These are phyloP conservation scores for Caranx ignobilis DNA, from an alignment of 2,113 vertebrate species.

Conservation along the genomic window DNA sequence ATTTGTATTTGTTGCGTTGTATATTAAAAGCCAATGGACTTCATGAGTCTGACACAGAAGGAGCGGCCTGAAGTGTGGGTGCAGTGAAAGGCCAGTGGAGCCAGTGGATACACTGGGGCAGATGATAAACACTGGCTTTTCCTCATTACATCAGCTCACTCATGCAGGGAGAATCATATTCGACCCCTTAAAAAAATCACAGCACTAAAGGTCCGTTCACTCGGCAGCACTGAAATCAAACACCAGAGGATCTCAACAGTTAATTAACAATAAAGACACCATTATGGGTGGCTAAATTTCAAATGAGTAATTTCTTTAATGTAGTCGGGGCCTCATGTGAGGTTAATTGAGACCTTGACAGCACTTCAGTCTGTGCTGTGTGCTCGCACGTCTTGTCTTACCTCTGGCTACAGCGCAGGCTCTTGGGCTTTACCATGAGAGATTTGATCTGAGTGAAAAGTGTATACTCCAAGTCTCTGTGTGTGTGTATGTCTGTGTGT, in stretches of 20 bases:
- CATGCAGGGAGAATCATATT: conserved; percentile 3
- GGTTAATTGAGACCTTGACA: conserved; percentile 76
- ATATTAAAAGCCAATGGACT: background rate
- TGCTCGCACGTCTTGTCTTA: conserved; percentile 48
- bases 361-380: conserved; percentile 54
- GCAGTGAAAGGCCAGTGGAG: background rate
- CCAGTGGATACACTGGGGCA: background rate
- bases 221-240: conserved; percentile 27
- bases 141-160: conserved; percentile 11
- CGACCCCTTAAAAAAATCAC: background rate
- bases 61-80: background rate
- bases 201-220: conserved; percentile 3
- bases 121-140: background rate
- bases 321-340: conserved; percentile 48
- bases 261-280: conserved; percentile 56
- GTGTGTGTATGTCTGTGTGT: conserved; percentile 23
- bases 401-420: conserved; percentile 44
- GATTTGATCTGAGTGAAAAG: conserved; percentile 62
- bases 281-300: conserved; percentile 49
- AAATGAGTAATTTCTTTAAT: conserved; percentile 61
- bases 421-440: conserved; percentile 44
- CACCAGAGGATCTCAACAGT: conserved; percentile 35
- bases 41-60: background rate
- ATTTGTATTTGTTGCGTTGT: background rate
- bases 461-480: conserved; percentile 11